These are phyloP conservation scores for Platysternon megacephalum DNA, from an alignment of 2,113 vertebrate species.

Conservation along the genomic window DNA sequence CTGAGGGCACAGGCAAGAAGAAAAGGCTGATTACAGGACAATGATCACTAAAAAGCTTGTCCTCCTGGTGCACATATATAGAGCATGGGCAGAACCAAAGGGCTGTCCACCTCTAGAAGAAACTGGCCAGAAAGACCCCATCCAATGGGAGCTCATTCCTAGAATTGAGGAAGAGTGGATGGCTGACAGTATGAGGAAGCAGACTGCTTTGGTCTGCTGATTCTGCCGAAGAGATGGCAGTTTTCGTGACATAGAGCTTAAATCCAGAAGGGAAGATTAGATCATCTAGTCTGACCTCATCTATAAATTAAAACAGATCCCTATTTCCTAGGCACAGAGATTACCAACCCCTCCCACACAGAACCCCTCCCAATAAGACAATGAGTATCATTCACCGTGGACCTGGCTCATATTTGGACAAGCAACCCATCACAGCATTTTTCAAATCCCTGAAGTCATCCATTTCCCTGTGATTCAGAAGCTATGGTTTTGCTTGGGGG, in stretches of 20 bases:
- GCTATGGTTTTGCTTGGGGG: fast-evolving
- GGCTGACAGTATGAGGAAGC: neutral
- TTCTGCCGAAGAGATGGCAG: neutral
- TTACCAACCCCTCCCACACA: neutral
- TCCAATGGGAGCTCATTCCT: neutral
- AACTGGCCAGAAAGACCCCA: neutral
- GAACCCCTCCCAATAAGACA: neutral
- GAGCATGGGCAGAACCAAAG: neutral
- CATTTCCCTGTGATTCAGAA: neutral
- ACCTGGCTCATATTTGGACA: neutral
- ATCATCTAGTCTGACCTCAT: neutral
- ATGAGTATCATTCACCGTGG: neutral
- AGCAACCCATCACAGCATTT: neutral
- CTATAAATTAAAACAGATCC: neutral
- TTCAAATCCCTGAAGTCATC: neutral
- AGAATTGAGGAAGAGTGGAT: neutral
- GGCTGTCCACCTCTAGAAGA: neutral
- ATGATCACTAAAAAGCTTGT: neutral
- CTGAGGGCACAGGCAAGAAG: neutral
- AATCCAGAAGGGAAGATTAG: neutral
- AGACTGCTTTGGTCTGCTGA: neutral
- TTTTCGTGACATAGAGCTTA: neutral
- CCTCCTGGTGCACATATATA: neutral
- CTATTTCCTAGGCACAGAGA: neutral
- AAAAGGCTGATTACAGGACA: neutral